A percentile compares a stretch with the other conserved stretches of the same genome.
Evolutionary conservation across 2,888 invertebrate species (phyloP).

Genomic region (Ischnura elegans): DNA sequence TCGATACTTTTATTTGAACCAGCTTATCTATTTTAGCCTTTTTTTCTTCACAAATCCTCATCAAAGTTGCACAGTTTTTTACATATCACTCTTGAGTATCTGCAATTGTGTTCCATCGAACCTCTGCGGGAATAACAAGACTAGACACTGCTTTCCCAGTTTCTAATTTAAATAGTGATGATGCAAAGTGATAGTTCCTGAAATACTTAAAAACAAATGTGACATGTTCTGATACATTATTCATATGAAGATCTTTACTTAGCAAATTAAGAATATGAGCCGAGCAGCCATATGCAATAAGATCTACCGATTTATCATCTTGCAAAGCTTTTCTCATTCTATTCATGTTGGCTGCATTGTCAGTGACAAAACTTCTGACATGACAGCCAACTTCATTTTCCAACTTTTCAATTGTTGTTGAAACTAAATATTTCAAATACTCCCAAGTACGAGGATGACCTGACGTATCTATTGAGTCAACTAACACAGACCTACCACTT

Average conservation of each 20-base stretch:
- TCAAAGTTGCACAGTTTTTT: too few species aligned
- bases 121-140: too few species aligned
- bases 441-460: too few species aligned
- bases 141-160: too few species aligned
- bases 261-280: background rate
- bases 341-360: background rate
- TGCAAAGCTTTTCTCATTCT: background rate
- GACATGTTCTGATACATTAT: background rate
- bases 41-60: too few species aligned
- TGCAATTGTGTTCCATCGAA: too few species aligned
- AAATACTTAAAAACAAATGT: background rate
- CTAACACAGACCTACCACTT: too few species aligned
- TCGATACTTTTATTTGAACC: background rate
- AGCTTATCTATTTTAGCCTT: background rate
- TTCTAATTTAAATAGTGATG: too few species aligned
- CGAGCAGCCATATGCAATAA: background rate
- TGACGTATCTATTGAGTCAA: too few species aligned
- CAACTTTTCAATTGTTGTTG: background rate
- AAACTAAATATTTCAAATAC: too few species aligned
- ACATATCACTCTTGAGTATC: too few species aligned
- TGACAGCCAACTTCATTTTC: background rate
- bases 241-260: background rate
- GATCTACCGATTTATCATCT: background rate
- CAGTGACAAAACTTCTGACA: background rate
- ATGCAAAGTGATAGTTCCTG: too few species aligned